Base-by-base conservation (phyloP, 2,888 invertebrate species). In the Cataglyphis rosenhaueri region DNA sequence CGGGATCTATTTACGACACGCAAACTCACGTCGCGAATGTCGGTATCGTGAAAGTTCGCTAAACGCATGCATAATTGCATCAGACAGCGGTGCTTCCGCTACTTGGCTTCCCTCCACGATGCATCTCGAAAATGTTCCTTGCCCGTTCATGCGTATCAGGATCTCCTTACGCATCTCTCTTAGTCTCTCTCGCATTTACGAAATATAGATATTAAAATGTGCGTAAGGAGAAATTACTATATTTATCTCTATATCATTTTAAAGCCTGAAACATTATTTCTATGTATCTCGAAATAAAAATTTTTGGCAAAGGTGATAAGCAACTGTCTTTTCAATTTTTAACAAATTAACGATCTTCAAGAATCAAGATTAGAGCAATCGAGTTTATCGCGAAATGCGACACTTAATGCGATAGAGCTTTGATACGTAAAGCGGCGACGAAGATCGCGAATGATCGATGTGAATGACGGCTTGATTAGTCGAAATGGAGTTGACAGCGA, bases 1-100 rank as follows among this genome's bases (percentile, higher is more conserved):
- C 86, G 48, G 90, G 89, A 68, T 87, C 90, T 15, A 84, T 92
- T 18, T 91, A 90, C 32, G 88, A 88, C 78, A 82, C 89, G 41
- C 89, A 90, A 59, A 82, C 88, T 21, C 70, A 91, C 29, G 82
- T 91, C 35, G 81, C 89, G 4, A 86, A 89, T 52, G 88, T 82
- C 35, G 86, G 86, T 61, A 68, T 90, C 79, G 82, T 91, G 10
- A 91, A 91, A 68, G 71, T 91, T 52, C 88, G 90, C 65, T 91
- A 88, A 81, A 55, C 32, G 48, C 48, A n/a, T n/a, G n/a, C 8
- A 52, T 52, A 52, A 52, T 52, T 52, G 21, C 21, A 32, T n/a
- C 15, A 62, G 10, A 29, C 21, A 48, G 8, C 48, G 48, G 35
- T 35, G 4, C 2, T 52, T 52, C 32, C 2, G 21, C n/a, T 52